Evolutionary conservation across 1,140 invertebrate species (phyloP), one percentile per base, ranked within the genome.

Genomic region (Liolophura sinensis): DNA sequence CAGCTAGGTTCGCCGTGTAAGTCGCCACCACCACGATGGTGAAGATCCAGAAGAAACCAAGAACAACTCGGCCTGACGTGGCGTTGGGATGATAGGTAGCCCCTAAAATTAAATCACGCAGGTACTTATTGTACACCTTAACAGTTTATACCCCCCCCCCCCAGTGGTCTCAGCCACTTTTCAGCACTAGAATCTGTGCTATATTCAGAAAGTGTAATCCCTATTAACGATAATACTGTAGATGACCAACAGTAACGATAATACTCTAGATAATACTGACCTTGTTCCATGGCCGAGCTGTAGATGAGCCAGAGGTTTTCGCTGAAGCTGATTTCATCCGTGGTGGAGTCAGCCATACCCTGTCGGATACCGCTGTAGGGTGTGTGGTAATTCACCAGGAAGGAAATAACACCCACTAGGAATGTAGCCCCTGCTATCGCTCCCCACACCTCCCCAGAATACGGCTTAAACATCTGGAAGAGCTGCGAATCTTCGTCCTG

Each of bases 31-130:
- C 64, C 3, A 74, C 50, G 22, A 74, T 72, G 18, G 68, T 72
- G 57, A 72, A 72, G 15, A 74, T 24, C 73, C 73, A 74, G 65
- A 67, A 74, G 54, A 60, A 68, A 12, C 67, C 66, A 12, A 74
- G 55, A 18, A 74, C 31, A 12, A 65, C 49, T n/a, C 73, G 40
- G 11, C 60, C 67, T 0, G 93, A 94, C 63, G 94, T 89, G 7
- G 94, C 70, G 48, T 63, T 73, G 0, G 78, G 78, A 25, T 74
- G 70, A 7, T 72, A 59, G 6, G 78, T 78, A 3, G 69, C 73
- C 14, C 77, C 79, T 78, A 48, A 52, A 65, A 65, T 78, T 97
- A 50, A 60, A 40, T 9, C n/a, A 59, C 57, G 18, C 47, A 40
- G 57, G 31, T 40, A 9, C 9, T 40, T 40, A 40, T 40, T 40